A percentile compares a stretch with the other conserved stretches of the same genome.
Evolutionary conservation across 2,113 vertebrate genomes (phyloP).

Genomic region (Eurypyga helias): DNA sequence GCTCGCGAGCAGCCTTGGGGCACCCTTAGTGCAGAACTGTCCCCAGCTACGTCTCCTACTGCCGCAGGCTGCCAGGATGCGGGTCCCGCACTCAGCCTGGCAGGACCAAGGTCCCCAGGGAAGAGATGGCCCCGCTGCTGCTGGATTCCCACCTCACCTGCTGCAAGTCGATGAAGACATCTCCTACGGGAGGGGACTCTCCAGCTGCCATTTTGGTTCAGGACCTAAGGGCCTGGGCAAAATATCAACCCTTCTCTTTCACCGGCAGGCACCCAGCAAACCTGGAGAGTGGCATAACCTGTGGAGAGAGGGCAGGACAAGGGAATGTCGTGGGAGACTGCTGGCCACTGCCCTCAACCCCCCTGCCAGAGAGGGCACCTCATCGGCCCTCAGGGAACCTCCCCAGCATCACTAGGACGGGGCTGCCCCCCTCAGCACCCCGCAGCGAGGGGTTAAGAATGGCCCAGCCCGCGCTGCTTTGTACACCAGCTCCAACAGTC

Average conservation of each 20-base stretch:
- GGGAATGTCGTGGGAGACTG: conserved; percentile 36
- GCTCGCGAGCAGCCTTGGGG: not conserved
- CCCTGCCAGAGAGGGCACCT: not conserved
- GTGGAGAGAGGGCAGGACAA: conserved; percentile 65
- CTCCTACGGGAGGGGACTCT: conserved; percentile 82
- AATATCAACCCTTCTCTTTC: conserved; percentile 92
- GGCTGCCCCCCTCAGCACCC: not conserved
- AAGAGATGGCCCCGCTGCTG: not conserved
- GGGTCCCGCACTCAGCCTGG: not conserved
- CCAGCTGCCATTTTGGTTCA: conserved; percentile 88
- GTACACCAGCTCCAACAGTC: not conserved
- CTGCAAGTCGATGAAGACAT: conserved; percentile 83
- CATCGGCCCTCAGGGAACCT: not conserved
- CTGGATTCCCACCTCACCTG: conserved; percentile 79
- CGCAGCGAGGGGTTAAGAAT: not conserved
- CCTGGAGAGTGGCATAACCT: conserved; percentile 91
- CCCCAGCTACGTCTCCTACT: not conserved
- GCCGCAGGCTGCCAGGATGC: not conserved
- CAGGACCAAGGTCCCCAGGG: accelerated
- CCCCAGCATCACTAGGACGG: not conserved
- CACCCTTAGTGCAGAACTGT: not conserved
- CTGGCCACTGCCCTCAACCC: conserved; percentile 10
- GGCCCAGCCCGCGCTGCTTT: accelerated
- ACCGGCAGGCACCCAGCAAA: conserved; percentile 85
- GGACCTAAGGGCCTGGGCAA: conserved; percentile 66